These are phyloP conservation scores for Mechanitis mazaeus DNA, from an alignment of 2,888 invertebrate species.

Conservation along the genomic window DNA sequence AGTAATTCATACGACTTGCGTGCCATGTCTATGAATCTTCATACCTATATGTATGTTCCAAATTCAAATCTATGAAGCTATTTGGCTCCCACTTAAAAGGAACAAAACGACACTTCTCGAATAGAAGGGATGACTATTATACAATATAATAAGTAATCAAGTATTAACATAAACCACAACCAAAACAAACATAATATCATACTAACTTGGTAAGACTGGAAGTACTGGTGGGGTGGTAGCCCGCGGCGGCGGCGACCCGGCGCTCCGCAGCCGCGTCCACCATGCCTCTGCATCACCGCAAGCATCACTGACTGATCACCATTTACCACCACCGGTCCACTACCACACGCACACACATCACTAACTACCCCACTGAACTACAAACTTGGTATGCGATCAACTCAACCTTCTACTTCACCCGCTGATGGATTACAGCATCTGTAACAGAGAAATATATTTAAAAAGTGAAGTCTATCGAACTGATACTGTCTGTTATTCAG, in stretches of 20 bases:
- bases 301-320: constrained; percentile 66
- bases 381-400: constrained; percentile 13
- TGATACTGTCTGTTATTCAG: too few relatives aligned
- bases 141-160: not conserved
- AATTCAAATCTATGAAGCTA: too few relatives aligned
- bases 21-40: too few relatives aligned
- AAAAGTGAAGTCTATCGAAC: not conserved
- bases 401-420: constrained; percentile 1
- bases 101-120: too few relatives aligned
- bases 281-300: constrained; percentile 75
- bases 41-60: too few relatives aligned
- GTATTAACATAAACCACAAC: constrained; percentile 19
- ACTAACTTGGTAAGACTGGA: constrained; percentile 70
- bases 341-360: constrained; percentile 51
- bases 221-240: constrained; percentile 48
- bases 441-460: not conserved
- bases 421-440: constrained; percentile 9
- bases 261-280: constrained; percentile 76
- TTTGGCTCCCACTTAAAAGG: too few relatives aligned
- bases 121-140: too few relatives aligned
- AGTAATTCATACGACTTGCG: too few relatives aligned
- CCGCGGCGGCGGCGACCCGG: constrained; percentile 66
- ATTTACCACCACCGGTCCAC: constrained; percentile 53
- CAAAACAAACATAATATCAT: constrained; percentile 9
- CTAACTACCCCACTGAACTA: constrained; percentile 33